Evolutionary conservation across 2,797 vertebrate species (phyloP).

Genomic region (Phyllotis vaccarum): DNA sequence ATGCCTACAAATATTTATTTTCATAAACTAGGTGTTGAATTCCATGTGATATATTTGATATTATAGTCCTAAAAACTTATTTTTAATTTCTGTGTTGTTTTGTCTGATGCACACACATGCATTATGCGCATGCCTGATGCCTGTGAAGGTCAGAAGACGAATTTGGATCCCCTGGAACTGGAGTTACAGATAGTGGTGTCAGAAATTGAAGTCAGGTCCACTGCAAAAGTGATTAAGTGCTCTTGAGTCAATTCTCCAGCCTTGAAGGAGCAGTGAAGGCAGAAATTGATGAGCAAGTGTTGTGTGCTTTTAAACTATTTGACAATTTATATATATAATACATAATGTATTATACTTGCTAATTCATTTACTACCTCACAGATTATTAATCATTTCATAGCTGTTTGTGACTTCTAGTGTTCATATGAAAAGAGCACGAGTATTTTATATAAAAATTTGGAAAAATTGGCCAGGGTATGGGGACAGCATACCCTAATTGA

Average conservation of each 20-base stretch:
- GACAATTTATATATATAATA: too few species aligned
- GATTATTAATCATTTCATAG: constrained; percentile 52
- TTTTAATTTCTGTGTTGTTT: background rate
- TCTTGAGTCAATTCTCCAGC: background rate
- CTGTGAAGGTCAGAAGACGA: background rate
- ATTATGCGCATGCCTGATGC: background rate
- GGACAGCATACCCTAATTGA: background rate
- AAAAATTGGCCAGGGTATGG: too few species aligned
- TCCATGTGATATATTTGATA: background rate
- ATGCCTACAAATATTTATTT: background rate
- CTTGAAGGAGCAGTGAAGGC: background rate
- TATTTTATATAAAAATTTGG: background rate
- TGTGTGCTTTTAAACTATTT: background rate
- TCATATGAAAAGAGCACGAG: constrained; percentile 17
- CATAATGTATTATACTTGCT: background rate
- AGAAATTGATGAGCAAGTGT: background rate
- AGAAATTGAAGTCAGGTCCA: background rate
- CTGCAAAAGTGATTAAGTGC: background rate
- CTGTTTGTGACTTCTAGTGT: constrained; percentile 47
- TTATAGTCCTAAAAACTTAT: background rate
- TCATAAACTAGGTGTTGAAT: background rate
- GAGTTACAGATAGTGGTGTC: background rate
- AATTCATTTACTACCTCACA: background rate
- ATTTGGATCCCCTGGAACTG: background rate
- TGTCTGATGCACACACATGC: background rate